A percentile compares a stretch with the other conserved stretches of the same genome.
These are phyloP conservation scores for Hecatera dysodea DNA, from an alignment of 2,888 invertebrate genomes.

Conservation along the genomic window DNA sequence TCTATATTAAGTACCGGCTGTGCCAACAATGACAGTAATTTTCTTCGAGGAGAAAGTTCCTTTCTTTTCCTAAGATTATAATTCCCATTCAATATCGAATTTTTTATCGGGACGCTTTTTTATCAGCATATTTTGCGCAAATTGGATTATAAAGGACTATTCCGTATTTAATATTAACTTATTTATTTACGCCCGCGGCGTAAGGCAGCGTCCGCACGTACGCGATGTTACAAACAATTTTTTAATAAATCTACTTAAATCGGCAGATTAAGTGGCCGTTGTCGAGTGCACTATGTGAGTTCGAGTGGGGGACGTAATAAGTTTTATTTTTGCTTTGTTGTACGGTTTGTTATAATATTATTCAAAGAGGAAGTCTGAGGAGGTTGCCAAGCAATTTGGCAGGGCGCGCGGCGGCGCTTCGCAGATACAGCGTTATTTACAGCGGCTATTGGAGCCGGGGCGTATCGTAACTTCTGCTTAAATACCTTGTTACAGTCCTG, in stretches of 20 bases:
- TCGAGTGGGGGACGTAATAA: slow-evolving; percentile 70
- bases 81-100: slow-evolving; percentile 70
- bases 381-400: slow-evolving; percentile 90
- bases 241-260: slow-evolving; percentile 51
- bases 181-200: slow-evolving; percentile 61
- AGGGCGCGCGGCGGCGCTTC: slow-evolving; percentile 80
- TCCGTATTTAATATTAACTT: slow-evolving; percentile 61
- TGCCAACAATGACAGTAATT: slow-evolving; percentile 77
- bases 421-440: slow-evolving; percentile 88
- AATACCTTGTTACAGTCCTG: slow-evolving; percentile 83
- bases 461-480: slow-evolving; percentile 86
- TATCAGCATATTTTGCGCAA: slow-evolving; percentile 60
- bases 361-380: slow-evolving; percentile 88
- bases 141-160: slow-evolving; percentile 63
- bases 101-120: slow-evolving; percentile 67
- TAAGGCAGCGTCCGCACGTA: slow-evolving; percentile 28
- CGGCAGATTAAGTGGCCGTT: slow-evolving; percentile 36
- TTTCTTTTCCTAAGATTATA: slow-evolving; percentile 73
- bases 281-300: slow-evolving; percentile 49
- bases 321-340: slow-evolving; percentile 84
- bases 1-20: slow-evolving; percentile 58
- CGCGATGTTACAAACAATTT: slow-evolving; percentile 41
- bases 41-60: slow-evolving; percentile 74
- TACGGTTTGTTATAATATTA: slow-evolving; percentile 85
- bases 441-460: slow-evolving; percentile 81